Conservation (phyloP, 1,140 invertebrate species). For the Scaptomyza pallida region DNA sequence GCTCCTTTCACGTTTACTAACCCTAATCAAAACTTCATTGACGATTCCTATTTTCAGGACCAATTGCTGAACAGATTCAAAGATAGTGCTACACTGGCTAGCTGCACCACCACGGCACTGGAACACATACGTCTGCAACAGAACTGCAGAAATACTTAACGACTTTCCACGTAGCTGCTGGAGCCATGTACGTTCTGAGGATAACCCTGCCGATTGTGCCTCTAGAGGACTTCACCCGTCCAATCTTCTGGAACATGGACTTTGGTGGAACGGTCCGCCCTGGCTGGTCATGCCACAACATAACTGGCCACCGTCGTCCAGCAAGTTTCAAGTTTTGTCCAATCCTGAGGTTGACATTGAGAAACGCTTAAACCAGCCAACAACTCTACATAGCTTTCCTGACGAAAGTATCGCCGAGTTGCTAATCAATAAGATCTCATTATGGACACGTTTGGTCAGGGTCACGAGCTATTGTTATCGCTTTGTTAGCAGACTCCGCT, state of each 20-base stretch:
- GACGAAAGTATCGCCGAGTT: background rate
- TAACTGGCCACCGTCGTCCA: constrained; percentile 4
- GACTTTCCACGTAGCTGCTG: too few relatives aligned
- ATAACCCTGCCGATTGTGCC: constrained; percentile 70
- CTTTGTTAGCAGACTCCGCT: background rate
- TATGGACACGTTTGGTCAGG: background rate
- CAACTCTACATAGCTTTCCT: background rate
- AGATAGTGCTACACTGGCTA: background rate
- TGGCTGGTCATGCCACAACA: constrained; percentile 1
- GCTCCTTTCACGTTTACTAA: background rate
- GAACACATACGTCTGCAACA: too few relatives aligned
- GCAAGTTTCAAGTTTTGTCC: background rate
- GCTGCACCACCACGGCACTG: too few relatives aligned
- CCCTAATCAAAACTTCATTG: constrained; percentile 19
- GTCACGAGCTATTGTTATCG: background rate
- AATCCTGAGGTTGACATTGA: too few relatives aligned
- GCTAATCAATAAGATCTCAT: background rate
- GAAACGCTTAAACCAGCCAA: background rate
- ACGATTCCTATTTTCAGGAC: constrained; percentile 58
- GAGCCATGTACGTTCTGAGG: constrained; percentile 53
- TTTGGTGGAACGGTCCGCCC: constrained; percentile 37
- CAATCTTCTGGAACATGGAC: constrained; percentile 14
- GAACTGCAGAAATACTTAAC: too few relatives aligned
- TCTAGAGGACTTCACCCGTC: constrained; percentile 36
- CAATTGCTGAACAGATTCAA: constrained; percentile 44